A percentile compares a stretch with the other conserved stretches of the same genome.
These are phyloP conservation scores for Diarsia dahlii DNA, from an alignment of 2,888 invertebrate genomes.

Conservation along the genomic window DNA sequence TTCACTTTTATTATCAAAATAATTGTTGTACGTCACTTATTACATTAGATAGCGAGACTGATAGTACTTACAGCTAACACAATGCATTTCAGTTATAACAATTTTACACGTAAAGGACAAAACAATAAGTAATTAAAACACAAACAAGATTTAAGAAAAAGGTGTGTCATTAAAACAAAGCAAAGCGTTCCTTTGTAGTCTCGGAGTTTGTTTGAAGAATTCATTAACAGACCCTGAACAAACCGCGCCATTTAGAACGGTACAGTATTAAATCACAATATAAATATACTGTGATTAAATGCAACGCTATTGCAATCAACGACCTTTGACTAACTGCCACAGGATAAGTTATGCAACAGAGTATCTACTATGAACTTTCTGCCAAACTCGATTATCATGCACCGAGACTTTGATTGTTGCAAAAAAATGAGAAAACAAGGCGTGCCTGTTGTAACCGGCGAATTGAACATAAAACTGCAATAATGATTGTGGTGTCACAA, in stretches of 20 bases:
- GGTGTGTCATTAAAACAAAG: slow-evolving; percentile 35
- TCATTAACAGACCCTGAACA: slow-evolving; percentile 33
- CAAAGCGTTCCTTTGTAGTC: slow-evolving; percentile 41
- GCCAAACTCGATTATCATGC: slow-evolving; percentile 54
- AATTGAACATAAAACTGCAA: slow-evolving; percentile 71
- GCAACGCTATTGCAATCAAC: slow-evolving; percentile 40
- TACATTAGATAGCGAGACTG: background rate
- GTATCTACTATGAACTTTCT: slow-evolving; percentile 40
- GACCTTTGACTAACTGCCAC: slow-evolving; percentile 26
- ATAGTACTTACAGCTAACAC: slow-evolving; percentile 23
- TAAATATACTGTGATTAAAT: too few relatives aligned
- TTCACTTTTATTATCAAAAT: slow-evolving; percentile 32
- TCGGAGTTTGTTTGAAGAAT: slow-evolving; percentile 42
- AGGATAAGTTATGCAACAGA: slow-evolving; percentile 42
- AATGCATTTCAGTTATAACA: background rate
- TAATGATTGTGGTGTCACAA: slow-evolving; percentile 76
- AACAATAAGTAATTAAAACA: slow-evolving; percentile 1
- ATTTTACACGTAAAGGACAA: slow-evolving; percentile 12
- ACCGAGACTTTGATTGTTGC: slow-evolving; percentile 51
- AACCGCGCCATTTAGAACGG: slow-evolving; percentile 28
- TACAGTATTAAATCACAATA: too few relatives aligned
- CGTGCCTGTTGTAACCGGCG: slow-evolving; percentile 61
- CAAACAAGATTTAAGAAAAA: slow-evolving; percentile 14
- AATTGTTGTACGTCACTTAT: background rate
- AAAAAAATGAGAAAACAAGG: slow-evolving; percentile 58